phyloP scores from a whole-genome alignment of 2,888 invertebrate genomes.

The Drosophila niveifrons region DNA sequence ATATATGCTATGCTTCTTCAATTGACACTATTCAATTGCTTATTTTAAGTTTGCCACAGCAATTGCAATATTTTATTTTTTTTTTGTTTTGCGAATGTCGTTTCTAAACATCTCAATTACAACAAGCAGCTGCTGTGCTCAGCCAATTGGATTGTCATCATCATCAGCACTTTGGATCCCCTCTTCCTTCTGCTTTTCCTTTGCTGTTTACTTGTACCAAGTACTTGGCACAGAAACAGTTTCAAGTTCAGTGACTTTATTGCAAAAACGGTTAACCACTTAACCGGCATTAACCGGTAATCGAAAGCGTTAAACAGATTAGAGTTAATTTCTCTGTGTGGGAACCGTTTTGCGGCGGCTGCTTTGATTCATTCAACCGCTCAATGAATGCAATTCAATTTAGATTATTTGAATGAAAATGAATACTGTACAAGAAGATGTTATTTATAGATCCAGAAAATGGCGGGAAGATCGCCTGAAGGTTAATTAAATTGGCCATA shows the following conservation, averaged over 20 bases:
- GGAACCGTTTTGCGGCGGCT: neutral
- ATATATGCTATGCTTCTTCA: neutral
- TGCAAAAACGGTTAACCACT: constrained; percentile 32
- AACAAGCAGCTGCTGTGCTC: neutral
- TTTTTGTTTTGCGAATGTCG: constrained; percentile 2
- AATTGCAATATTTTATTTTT: constrained; percentile 34
- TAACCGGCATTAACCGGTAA: constrained; percentile 44
- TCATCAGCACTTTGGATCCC: neutral
- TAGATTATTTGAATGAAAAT: neutral
- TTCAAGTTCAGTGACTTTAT: constrained; percentile 64
- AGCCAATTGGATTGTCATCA: constrained; percentile 2
- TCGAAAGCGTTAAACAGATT: constrained; percentile 42
- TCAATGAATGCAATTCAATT: constrained; percentile 12
- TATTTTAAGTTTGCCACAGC: constrained; percentile 25
- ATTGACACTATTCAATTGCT: constrained; percentile 28
- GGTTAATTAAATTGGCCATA: neutral
- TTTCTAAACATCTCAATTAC: constrained; percentile 18
- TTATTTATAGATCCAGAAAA: neutral
- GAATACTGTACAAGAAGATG: neutral
- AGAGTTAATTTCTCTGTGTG: constrained; percentile 15
- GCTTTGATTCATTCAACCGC: constrained; percentile 15
- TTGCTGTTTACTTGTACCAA: constrained; percentile 5
- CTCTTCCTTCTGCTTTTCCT: too few species aligned
- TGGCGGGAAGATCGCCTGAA: neutral
- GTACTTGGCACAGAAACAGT: constrained; percentile 23